These are phyloP conservation scores for Lysiphlebus fabarum DNA, from an alignment of 1,140 invertebrate genomes.

Conservation along the genomic window DNA sequence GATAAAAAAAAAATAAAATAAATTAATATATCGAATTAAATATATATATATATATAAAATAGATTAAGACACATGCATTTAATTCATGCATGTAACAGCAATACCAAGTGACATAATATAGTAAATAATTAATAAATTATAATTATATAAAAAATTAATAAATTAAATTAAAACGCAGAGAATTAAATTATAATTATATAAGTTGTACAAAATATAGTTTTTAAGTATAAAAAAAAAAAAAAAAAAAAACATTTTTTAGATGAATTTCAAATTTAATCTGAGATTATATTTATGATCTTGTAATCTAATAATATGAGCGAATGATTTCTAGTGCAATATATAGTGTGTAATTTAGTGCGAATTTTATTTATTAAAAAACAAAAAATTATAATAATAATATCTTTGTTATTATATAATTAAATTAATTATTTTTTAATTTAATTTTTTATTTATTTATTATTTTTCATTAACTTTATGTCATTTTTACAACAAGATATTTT, in stretches of 20 bases:
- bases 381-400: no score
- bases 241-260: constrained; percentile 50
- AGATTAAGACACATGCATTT: constrained; percentile 6
- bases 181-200: constrained; percentile 44
- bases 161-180: constrained; percentile 25
- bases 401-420: no score
- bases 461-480: no score
- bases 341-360: constrained; percentile 37
- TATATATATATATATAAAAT: constrained; percentile 14
- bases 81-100: constrained; percentile 3
- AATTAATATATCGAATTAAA: constrained; percentile 4
- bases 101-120: constrained; percentile 21
- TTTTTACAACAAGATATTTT: no score
- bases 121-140: constrained; percentile 25
- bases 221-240: constrained; percentile 23
- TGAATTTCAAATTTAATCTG: constrained; percentile 39
- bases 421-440: no score
- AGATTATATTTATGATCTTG: constrained; percentile 20
- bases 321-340: constrained; percentile 53
- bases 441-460: no score
- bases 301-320: constrained; percentile 23
- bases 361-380: constrained; percentile 2
- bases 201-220: constrained; percentile 53
- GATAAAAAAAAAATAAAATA: constrained; percentile 6
- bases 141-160: constrained; percentile 23